A percentile compares a stretch with the other conserved stretches of the same genome.
Conservation (phyloP, 2,113 vertebrate species). For the Myiopsitta monachus region DNA sequence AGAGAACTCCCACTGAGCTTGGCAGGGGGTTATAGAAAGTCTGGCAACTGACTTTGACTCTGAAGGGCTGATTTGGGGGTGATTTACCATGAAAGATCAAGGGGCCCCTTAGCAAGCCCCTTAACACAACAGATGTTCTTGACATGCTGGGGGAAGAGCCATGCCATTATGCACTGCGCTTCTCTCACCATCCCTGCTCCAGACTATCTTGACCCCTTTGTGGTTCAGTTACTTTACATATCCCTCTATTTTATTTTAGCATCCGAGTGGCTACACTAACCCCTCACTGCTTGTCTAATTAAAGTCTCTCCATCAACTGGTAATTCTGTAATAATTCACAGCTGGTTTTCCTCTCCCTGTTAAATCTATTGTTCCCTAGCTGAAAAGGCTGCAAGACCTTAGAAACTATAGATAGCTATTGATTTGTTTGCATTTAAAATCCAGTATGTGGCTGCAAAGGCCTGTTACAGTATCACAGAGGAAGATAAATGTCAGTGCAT, state of each 20-base stretch:
- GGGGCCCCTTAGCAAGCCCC: conserved; percentile 2
- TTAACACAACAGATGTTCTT: conserved; percentile 24
- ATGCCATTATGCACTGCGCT: neutral
- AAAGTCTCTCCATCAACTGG: neutral
- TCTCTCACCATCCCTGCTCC: neutral
- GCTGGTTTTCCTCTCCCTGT: conserved; percentile 4
- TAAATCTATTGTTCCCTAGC: conserved; percentile 41
- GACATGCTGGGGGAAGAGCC: neutral
- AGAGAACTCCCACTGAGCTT: neutral
- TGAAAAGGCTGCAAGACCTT: conserved; percentile 40
- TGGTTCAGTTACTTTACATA: conserved; percentile 10
- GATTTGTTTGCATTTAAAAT: conserved; percentile 67
- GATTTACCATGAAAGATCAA: conserved; percentile 28
- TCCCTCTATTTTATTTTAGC: neutral
- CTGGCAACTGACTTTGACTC: conserved; percentile 17
- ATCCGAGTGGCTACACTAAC: neutral
- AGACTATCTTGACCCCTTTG: conserved; percentile 16
- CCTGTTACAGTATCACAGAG: conserved; percentile 46
- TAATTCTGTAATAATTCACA: conserved; percentile 47
- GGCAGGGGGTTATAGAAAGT: neutral
- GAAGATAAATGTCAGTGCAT: conserved; percentile 70
- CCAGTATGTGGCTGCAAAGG: conserved; percentile 59
- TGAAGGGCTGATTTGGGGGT: conserved; percentile 3
- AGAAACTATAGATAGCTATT: conserved; percentile 46
- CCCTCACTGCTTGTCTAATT: conserved; percentile 16